Percentiles rank a stretch among this genome's conserved stretches.
phyloP scores from a whole-genome alignment of 2,888 invertebrate genomes.

The Agriopis leucophaearia region DNA sequence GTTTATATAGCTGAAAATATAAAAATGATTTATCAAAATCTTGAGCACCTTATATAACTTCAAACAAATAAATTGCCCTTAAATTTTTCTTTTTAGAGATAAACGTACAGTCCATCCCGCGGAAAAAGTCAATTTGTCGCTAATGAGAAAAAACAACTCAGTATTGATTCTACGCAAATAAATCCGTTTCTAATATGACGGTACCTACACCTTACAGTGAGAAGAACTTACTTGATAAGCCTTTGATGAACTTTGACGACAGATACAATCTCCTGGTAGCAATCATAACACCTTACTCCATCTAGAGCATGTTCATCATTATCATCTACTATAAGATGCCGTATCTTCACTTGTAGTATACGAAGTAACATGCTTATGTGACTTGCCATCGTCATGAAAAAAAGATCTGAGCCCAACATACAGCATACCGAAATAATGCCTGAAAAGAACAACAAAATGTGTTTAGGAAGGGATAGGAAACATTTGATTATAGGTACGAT shows the following conservation, averaged over 20 bases:
- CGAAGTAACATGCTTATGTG: constrained; percentile 75
- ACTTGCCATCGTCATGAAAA: constrained; percentile 76
- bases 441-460: constrained; percentile 18
- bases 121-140: not conserved
- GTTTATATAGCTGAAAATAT: constrained; percentile 63
- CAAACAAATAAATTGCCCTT: not conserved
- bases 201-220: not conserved
- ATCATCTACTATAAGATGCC: constrained; percentile 52
- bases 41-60: not conserved
- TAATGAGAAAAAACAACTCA: not conserved
- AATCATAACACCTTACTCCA: constrained; percentile 44
- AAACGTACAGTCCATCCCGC: not conserved
- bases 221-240: constrained; percentile 67
- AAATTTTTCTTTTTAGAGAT: not conserved
- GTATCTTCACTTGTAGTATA: constrained; percentile 67
- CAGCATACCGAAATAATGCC: constrained; percentile 56
- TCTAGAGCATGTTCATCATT: not conserved
- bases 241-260: constrained; percentile 70
- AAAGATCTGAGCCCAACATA: constrained; percentile 71
- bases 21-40: not conserved
- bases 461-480: not conserved
- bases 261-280: constrained; percentile 63
- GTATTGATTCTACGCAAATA: not conserved
- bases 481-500: not conserved
- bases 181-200: not conserved